Evolutionary conservation across 1,140 invertebrate genomes (phyloP), one percentile per base, ranked within the genome.

Genomic region (Drosophila ogumai): DNA sequence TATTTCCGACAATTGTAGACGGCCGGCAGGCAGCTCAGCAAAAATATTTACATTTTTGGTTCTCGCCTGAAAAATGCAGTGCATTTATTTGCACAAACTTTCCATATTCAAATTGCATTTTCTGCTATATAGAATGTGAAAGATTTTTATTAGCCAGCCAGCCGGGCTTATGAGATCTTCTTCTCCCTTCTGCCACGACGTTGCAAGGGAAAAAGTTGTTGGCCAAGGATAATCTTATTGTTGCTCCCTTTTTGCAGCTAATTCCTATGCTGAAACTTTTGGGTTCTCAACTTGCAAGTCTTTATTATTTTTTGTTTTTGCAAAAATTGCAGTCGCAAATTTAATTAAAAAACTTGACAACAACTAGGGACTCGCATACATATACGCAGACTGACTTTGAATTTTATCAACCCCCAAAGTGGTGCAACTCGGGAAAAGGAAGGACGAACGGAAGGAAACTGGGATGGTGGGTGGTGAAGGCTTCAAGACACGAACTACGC

Each of bases 281-380:
- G 52, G 36, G 34, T 28, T 43, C 34, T 31, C 36, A 31, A 59
- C 36, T 41, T 43, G 50, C 50, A 71, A 34, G 22, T 73, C 55
- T 60, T 50, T 58, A 40, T 56, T 56, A 40, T 44, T 36, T 54
- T 60, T 52, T 56, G 31, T 50, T 50, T 67, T 41, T 31, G 67
- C 49, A 40, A 68, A 72, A 72, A 47, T 40, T 54, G 68, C 68
- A 73, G 32, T 40, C 28, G 55, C 56, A 50, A 77, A 77, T 68
- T 77, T 77, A 68, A 77, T 68, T 77, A 68, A 77, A 77, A 77
- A 77, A 77, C 74, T 77, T 77, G 74, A 68, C 67, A 72, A 59
- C 66, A 72, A 72, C 54, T 43, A 72, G 72, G 68, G 44, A 72
- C 55, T 58, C 10, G 19, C 32, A 54, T 43, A 56, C 34, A 59